Percentiles rank a stretch among this genome's conserved stretches.
Evolutionary conservation across 2,113 vertebrate species (phyloP).

Genomic region (Istiophorus platypterus): DNA sequence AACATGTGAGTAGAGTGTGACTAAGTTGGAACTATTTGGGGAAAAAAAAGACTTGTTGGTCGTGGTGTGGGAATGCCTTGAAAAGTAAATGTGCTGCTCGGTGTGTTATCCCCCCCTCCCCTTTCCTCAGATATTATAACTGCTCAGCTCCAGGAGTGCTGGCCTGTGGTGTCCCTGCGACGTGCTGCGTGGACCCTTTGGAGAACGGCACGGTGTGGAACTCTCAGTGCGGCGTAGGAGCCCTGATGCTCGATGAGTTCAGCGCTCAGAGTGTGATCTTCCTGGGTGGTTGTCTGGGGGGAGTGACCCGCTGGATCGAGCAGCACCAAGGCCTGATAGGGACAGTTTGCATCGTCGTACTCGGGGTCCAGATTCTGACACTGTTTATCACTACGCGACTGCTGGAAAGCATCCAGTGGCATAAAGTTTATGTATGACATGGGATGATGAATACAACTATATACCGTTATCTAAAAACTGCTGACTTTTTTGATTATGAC

Average conservation of each 20-base stretch:
- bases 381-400: constrained; percentile 82
- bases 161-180: constrained; percentile 91
- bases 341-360: not conserved
- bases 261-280: constrained; percentile 80
- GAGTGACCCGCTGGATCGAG: constrained; percentile 84
- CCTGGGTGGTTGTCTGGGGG: constrained; percentile 85
- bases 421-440: constrained; percentile 38
- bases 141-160: constrained; percentile 89
- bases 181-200: constrained; percentile 89
- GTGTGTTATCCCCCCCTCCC: not conserved
- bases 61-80: not conserved
- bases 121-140: constrained; percentile 90
- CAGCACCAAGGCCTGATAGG: constrained; percentile 70
- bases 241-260: constrained; percentile 81
- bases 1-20: constrained; percentile 89
- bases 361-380: constrained; percentile 82
- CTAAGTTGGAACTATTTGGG: not conserved
- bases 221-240: constrained; percentile 87
- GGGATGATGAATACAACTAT: not conserved
- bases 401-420: constrained; percentile 76
- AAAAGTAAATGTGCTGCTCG: not conserved
- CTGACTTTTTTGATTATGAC: not conserved
- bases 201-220: constrained; percentile 87
- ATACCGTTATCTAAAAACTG: not conserved
- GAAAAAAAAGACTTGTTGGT: not conserved